Base-by-base conservation (phyloP, 2,888 invertebrate species). In the Globia sparganii region DNA sequence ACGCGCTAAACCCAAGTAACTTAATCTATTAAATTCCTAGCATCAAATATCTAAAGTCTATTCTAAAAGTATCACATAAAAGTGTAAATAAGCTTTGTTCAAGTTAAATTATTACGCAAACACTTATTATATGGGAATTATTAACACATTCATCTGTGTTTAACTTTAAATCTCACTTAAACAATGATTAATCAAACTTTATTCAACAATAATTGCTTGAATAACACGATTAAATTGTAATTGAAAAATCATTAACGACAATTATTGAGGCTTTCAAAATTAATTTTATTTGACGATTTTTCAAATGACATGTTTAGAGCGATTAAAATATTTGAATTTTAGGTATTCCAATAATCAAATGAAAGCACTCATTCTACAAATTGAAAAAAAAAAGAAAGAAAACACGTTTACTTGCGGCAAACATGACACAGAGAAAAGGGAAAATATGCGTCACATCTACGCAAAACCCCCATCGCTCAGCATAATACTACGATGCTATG, bases 21-120 rank as follows among this genome's bases (percentile, higher is more conserved):
- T 68, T 68, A n/a, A 68, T n/a, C 56, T 58, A 68, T 37, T 37
- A 37, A 21, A n/a, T 21, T n/a, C 9, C 68, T n/a, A 21, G 21
- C 6, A 68, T 68, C 6, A 58, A 68, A 68, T 21, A 58, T 13
- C 13, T 58, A 37, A 21, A 68, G 21, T 0, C 21, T 58, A 18
- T 13, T 37, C 21, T 0, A 58, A 58, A 68, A 58, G 2, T 37
- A 5, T 4, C 2, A 2, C 0, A 21, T 8, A 0, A 21, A 28
- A n/a, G 0, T 28, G 21, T 68, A 58, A 58, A 68, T 21, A 68
- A 68, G 18, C 15, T 4, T 1, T 25, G 15, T 34, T 25, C 18
- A n/a, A 3, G 5, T 34, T 9, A 49, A 18, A 18, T 34, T 68
- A 1, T 53, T n/a, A 34, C 5, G 3, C 18, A 34, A n/a, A n/a